A percentile compares a stretch with the other conserved stretches of the same genome.
Conservation (phyloP, 2,888 invertebrate genomes). For the Melangyna quadrimaculata region DNA sequence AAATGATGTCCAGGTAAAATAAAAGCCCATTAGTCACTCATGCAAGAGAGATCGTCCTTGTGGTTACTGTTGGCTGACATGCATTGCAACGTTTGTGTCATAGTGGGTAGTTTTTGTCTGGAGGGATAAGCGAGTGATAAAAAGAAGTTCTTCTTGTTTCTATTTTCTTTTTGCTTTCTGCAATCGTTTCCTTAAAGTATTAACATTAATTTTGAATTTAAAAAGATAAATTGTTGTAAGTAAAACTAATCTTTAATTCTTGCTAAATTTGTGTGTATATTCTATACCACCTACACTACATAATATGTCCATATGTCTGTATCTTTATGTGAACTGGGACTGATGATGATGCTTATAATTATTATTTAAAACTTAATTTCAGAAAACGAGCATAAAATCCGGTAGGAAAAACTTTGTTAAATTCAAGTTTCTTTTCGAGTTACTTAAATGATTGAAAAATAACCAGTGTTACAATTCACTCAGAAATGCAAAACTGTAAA, state of each 20-base stretch:
- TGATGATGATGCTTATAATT: no score
- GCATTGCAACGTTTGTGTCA: neutral
- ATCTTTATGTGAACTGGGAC: no score
- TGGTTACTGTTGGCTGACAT: neutral
- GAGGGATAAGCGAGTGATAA: slow-evolving; percentile 28
- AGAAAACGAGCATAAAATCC: no score
- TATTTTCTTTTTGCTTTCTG: neutral
- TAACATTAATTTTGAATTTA: neutral
- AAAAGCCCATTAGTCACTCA: slow-evolving; percentile 44
- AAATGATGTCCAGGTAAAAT: slow-evolving; percentile 52
- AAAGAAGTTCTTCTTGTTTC: neutral
- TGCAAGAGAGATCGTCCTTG: neutral
- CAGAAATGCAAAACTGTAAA: no score
- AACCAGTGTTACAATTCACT: no score
- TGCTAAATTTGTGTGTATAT: neutral
- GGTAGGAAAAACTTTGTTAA: no score
- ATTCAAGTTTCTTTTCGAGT: no score
- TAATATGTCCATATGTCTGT: no score
- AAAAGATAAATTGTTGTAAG: neutral
- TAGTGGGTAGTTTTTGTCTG: neutral
- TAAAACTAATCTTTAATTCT: neutral
- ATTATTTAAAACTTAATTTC: no score
- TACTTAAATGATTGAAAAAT: no score
- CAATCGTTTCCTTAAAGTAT: neutral
- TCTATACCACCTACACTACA: no score